Evolutionary conservation across 2,797 vertebrate genomes (phyloP), one percentile per base, ranked within the genome.

Genomic region (Micropoecilia bifurca): DNA sequence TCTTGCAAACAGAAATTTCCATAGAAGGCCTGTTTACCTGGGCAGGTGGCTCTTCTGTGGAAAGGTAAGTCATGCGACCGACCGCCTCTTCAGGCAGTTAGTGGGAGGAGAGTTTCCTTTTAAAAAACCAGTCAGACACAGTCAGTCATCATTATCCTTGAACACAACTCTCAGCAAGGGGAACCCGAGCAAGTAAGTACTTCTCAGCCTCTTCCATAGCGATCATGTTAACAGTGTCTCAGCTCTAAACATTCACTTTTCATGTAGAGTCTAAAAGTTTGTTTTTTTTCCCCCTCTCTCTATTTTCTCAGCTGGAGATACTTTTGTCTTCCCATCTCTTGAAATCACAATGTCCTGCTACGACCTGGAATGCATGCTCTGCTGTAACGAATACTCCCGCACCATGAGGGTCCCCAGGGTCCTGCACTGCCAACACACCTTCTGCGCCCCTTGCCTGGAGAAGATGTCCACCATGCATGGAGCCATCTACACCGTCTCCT

Each of bases 351-450:
- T 91, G 0, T 0, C 66, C 0, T 36, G 4, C 0, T 89, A 87
- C 1, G 92, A 93, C 0, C 79, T 77, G 0, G 89, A 94, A 79
- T 95, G 95, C 0, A 22, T 88, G 0, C 76, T 95, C 25, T 95
- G 95, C 84, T 94, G 20, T 74, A 6, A 77, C 12, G 9, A 83
- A 41, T 95, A 88, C 88, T 87, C 90, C 0, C 89, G 86, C 76
- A 75, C 28, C 0, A 3, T 71, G 1, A 75, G 91, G 22, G 68
- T 94, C 63, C 94, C 95, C 0, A 86, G 93, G 1, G 7, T 94
- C 3, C 93, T 95, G 0, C 90, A 95, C 89, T 95, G 95, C 85
- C 20, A 66, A 0, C 95, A 95, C 88, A 94, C 93, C 1, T 94
- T 95, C 86, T 95, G 95, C 47, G 43, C 78, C 0, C 22, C 22